Evolutionary conservation across 2,113 vertebrate species (phyloP).

Genomic region (Hystrix brachyura): DNA sequence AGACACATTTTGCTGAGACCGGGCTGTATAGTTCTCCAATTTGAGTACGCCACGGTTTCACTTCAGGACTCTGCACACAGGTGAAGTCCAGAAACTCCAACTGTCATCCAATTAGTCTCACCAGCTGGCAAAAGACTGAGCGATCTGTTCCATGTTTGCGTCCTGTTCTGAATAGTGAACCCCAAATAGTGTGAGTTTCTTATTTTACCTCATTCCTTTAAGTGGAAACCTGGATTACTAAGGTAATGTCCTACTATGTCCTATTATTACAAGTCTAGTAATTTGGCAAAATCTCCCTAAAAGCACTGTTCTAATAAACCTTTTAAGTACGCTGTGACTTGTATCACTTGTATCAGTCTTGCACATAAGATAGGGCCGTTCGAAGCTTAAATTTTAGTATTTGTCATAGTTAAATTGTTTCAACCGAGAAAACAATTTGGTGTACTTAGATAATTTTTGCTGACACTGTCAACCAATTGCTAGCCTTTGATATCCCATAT

Average conservation of each 20-base stretch:
- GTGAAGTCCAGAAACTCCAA: neutral
- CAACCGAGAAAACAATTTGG: neutral
- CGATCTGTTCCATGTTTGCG: neutral
- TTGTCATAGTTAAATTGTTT: neutral
- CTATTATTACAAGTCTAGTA: neutral
- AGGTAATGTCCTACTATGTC: neutral
- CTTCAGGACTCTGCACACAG: neutral
- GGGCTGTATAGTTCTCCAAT: neutral
- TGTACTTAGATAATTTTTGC: neutral
- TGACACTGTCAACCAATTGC: neutral
- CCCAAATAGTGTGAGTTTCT: neutral
- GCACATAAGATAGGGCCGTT: neutral
- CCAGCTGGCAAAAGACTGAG: neutral
- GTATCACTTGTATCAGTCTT: neutral
- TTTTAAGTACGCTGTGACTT: conserved; percentile 15
- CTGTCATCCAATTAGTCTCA: neutral
- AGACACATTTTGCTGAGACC: neutral
- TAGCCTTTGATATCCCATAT: neutral
- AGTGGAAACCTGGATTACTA: neutral
- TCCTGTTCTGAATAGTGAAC: neutral
- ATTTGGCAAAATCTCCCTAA: neutral
- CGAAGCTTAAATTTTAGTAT: conserved; percentile 22
- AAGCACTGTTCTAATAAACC: neutral
- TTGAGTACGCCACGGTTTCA: neutral
- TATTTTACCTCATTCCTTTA: conserved; percentile 20